Base-by-base conservation (phyloP, 2,888 invertebrate species). In the Drosophila fungiperda region DNA sequence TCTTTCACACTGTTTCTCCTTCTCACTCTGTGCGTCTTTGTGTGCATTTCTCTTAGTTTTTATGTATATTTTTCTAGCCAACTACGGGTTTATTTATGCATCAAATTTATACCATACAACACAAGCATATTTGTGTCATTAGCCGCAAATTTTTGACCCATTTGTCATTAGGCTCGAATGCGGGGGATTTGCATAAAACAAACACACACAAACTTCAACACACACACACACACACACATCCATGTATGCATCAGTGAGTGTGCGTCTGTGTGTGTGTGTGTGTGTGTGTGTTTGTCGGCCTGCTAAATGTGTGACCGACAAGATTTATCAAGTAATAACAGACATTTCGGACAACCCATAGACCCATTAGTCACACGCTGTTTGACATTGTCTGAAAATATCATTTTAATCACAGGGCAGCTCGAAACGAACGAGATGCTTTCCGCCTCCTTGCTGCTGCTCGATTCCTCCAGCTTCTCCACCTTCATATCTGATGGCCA, bases 341-440 rank as follows among this genome's bases (percentile, higher is more conserved):
- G 90, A 86, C 86, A 88, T 90, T 86, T 86, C 89, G 90, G 90
- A 89, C 86, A 86, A 90, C 86, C 90, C 86, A 89, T 83, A 86
- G 90, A 88, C 86, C 89, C 89, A 86, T 86, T 86, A 86, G 90
- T 86, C 90, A 86, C 86, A 90, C 87, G 73, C 90, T 83, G 87
- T 87, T 90, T 90, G 90, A 86, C 90, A 86, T 90, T 90, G 82
- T 90, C 90, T 81, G 87, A 86, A 90, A 86, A 86, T 90, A 86
- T 86, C 87, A 88, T 88, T 86, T 86, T 86, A 86, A 86, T 86
- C 89, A 88, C 89, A 88, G 73, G 62, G 26, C 68, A 55, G 54
- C 68, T 54, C 60, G 63, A 40, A 65, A 58, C 50, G 15, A 57
- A 45, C 48, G n/a, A 66, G 40, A 49, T 50, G 36, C 65, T 40